A percentile compares a stretch with the other conserved stretches of the same genome.
Evolutionary conservation across 2,113 vertebrate genomes (phyloP).

Genomic region (Scytalopus superciliaris): DNA sequence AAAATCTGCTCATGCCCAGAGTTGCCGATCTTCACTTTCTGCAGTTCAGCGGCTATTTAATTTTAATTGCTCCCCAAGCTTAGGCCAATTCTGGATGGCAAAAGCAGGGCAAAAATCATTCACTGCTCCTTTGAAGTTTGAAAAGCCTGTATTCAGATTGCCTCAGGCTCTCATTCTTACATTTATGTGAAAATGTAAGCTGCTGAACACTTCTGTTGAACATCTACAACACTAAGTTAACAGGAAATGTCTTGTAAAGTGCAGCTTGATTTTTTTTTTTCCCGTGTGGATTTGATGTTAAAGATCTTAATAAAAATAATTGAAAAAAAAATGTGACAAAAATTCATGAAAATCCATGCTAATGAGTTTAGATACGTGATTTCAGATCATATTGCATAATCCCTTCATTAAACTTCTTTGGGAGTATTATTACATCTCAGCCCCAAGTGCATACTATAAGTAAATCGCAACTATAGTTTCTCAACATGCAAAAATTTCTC

Average conservation of each 20-base stretch:
- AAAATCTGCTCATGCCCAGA: conserved; percentile 62
- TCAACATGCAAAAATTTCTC: neutral
- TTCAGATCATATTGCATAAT: neutral
- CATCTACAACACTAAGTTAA: conserved; percentile 20
- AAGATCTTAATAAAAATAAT: conserved; percentile 32
- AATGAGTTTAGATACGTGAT: neutral
- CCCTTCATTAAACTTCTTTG: neutral
- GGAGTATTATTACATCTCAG: neutral
- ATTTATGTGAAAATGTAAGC: conserved; percentile 63
- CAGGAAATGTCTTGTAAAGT: conserved; percentile 38
- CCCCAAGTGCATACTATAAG: neutral
- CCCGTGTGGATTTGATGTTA: conserved; percentile 5
- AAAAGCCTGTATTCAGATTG: conserved; percentile 73
- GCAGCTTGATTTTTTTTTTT: neutral
- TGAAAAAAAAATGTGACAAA: neutral
- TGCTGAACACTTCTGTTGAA: conserved; percentile 46
- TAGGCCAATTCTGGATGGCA: conserved; percentile 73
- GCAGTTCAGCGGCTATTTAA: conserved; percentile 74
- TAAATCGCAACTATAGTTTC: neutral
- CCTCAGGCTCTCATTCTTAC: conserved; percentile 69
- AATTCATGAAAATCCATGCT: neutral
- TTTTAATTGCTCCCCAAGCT: conserved; percentile 83
- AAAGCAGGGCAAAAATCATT: conserved; percentile 72
- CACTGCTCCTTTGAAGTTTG: conserved; percentile 73
- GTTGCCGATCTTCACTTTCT: conserved; percentile 60